Conservation (phyloP, 2,113 vertebrate species). For the Suncus etruscus region DNA sequence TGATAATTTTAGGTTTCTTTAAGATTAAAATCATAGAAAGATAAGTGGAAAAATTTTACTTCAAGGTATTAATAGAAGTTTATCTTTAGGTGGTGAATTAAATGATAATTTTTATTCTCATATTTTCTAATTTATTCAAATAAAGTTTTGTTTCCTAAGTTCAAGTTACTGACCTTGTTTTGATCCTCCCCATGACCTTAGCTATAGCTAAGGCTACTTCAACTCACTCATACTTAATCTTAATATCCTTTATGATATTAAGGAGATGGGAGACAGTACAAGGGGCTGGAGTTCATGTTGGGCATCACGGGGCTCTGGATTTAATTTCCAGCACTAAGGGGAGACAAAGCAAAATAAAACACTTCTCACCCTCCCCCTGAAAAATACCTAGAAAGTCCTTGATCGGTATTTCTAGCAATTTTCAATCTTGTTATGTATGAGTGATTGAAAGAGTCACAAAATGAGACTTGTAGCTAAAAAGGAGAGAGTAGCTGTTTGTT, state of each 20-base stretch:
- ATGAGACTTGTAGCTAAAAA: constrained; percentile 41
- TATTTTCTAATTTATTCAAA: constrained; percentile 52
- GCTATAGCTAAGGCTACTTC: constrained; percentile 11
- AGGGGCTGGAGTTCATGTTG: too few relatives aligned
- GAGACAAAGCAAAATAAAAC: too few relatives aligned
- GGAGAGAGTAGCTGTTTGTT: constrained; percentile 4
- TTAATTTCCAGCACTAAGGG: too few relatives aligned
- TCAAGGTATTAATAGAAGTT: constrained; percentile 47
- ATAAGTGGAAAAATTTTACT: constrained; percentile 52
- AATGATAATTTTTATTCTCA: constrained; percentile 49
- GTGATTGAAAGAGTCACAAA: constrained; percentile 41
- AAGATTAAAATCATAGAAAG: constrained; percentile 9
- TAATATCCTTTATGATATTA: not conserved
- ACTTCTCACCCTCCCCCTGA: too few relatives aligned
- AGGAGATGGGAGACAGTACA: too few relatives aligned
- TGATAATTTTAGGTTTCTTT: constrained; percentile 39
- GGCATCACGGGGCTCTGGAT: too few relatives aligned
- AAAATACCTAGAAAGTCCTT: constrained; percentile 32
- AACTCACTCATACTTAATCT: constrained; percentile 23
- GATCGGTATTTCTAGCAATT: constrained; percentile 23
- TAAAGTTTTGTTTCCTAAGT: constrained; percentile 22
- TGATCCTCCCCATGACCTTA: constrained; percentile 21
- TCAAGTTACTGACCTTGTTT: constrained; percentile 25
- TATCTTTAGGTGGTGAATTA: not conserved
- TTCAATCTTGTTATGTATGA: not conserved